phyloP scores from a whole-genome alignment of 2,888 invertebrate genomes.

The Pterobdella sp. region DNA sequence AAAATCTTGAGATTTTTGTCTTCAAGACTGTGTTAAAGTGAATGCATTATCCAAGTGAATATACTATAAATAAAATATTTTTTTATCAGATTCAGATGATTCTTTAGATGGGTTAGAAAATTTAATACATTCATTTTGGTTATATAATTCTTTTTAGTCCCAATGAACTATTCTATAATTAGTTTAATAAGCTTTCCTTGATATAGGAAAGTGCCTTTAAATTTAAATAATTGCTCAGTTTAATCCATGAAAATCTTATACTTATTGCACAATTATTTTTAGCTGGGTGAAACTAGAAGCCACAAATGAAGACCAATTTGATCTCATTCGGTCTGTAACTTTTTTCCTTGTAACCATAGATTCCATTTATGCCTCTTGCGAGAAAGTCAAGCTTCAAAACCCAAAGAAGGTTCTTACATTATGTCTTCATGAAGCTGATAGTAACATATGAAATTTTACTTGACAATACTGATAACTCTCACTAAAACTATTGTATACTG shows the following conservation, averaged over 20 bases:
- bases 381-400: neutral
- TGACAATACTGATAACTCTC: neutral
- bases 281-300: slow-evolving; percentile 3
- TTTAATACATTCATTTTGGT: neutral
- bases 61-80: neutral
- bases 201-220: no score
- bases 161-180: neutral
- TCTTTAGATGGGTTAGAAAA: neutral
- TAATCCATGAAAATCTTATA: neutral
- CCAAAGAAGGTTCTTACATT: slow-evolving; percentile 1
- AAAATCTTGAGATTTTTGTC: no score
- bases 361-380: neutral
- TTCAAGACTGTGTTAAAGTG: neutral
- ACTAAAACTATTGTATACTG: no score
- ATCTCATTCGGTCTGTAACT: neutral
- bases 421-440: no score
- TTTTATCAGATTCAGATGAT: neutral
- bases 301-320: neutral
- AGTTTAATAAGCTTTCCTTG: no score
- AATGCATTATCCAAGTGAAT: neutral
- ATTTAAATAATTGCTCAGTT: no score
- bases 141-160: neutral
- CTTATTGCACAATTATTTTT: neutral
- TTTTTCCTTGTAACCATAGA: neutral
- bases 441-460: no score